Conservation (phyloP, 2,113 vertebrate genomes). For the Colossoma macropomum region DNA sequence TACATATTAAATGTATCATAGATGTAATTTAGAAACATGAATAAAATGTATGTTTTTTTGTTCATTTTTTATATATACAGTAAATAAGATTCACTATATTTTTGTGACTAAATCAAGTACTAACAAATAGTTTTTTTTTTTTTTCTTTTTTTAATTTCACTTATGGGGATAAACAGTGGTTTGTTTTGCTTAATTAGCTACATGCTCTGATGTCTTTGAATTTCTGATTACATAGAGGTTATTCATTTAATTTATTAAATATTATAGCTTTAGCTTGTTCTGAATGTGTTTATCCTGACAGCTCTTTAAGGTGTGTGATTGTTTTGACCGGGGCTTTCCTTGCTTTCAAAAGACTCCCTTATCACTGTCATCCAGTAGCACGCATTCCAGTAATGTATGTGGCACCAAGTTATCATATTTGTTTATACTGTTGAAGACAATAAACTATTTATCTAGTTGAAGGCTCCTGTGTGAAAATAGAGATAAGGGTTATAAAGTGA, state of each 20-base stretch:
- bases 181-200: background rate
- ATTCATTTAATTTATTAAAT: conserved; percentile 66
- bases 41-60: conserved; percentile 44
- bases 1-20: conserved; percentile 71
- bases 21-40: conserved; percentile 68
- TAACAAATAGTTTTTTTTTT: conserved; percentile 46
- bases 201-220: conserved; percentile 32
- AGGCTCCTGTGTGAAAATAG: background rate
- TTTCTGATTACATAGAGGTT: conserved; percentile 51
- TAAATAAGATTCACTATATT: conserved; percentile 58
- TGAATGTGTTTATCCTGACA: conserved; percentile 47
- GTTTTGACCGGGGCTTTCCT: background rate
- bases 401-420: conserved; percentile 42
- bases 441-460: conserved; percentile 57
- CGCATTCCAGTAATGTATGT: conserved; percentile 42
- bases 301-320: conserved; percentile 17
- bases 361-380: conserved; percentile 5
- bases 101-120: conserved; percentile 53
- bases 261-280: conserved; percentile 48
- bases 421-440: conserved; percentile 48
- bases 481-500: background rate
- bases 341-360: background rate
- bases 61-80: conserved; percentile 53
- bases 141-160: conserved; percentile 25
- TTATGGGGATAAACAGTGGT: background rate